phyloP scores from a whole-genome alignment of 2,888 invertebrate species.

The Seira ritae region DNA sequence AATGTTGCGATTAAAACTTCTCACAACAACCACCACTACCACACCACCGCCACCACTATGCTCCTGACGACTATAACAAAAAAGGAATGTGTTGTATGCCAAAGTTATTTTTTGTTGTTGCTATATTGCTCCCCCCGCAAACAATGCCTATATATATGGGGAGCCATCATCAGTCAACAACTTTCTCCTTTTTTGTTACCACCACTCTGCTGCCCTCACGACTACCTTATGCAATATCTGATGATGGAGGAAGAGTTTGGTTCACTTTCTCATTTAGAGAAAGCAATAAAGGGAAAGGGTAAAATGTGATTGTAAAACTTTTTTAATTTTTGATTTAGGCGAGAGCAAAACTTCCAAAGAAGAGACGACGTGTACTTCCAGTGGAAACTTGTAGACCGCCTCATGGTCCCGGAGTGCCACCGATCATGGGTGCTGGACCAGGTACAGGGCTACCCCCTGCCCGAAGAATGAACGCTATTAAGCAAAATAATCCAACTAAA shows the following conservation, averaged over 20 bases:
- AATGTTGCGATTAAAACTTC: constrained; percentile 3
- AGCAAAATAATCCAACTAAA: constrained; percentile 88
- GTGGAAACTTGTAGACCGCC: constrained; percentile 92
- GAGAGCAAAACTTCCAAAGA: constrained; percentile 98
- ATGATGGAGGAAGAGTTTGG: no score
- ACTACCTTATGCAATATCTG: no score
- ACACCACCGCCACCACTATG: not conserved
- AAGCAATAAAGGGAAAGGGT: constrained; percentile 25
- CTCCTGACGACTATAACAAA: not conserved
- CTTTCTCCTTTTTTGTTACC: not conserved
- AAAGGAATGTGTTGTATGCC: not conserved
- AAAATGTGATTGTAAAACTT: constrained; percentile 62
- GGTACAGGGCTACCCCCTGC: constrained; percentile 73
- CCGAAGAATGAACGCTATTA: constrained; percentile 88
- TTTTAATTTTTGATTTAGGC: constrained; percentile 81
- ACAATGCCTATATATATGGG: constrained; percentile 2
- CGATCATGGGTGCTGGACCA: constrained; percentile 75
- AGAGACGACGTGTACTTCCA: constrained; percentile 95
- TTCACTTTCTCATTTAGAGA: not conserved
- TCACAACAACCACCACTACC: not conserved
- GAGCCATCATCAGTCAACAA: constrained; percentile 3
- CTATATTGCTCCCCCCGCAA: not conserved
- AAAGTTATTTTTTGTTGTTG: not conserved
- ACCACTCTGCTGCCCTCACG: not conserved
- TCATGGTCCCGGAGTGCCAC: constrained; percentile 77